Conservation (phyloP, 2,888 invertebrate genomes). For the Blastobasis adustella region DNA sequence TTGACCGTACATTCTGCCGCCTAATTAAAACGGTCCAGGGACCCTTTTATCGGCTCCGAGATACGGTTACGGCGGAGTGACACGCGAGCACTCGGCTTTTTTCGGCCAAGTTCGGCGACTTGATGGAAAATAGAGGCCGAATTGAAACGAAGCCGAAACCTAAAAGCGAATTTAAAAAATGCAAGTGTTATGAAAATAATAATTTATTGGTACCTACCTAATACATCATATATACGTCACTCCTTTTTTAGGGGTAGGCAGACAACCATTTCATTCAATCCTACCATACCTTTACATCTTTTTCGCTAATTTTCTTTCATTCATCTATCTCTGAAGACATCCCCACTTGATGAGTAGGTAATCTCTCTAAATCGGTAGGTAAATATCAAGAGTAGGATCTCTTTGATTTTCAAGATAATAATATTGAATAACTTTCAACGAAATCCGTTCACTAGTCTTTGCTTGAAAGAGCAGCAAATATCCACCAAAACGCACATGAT, state of each 20-base stretch:
- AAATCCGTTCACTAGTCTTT: too few species aligned
- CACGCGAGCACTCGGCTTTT: slow-evolving; percentile 57
- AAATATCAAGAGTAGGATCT: too few species aligned
- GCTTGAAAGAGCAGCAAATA: too few species aligned
- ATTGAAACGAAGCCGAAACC: slow-evolving; percentile 19
- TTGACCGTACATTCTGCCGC: slow-evolving; percentile 49
- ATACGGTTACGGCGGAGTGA: slow-evolving; percentile 59
- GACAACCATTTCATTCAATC: too few species aligned
- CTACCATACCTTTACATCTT: neutral
- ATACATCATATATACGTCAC: too few species aligned
- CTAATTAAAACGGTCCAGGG: slow-evolving; percentile 71
- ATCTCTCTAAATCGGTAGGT: too few species aligned
- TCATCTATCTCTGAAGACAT: neutral
- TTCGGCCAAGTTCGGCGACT: slow-evolving; percentile 22
- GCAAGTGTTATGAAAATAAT: slow-evolving; percentile 5
- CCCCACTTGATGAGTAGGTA: too few species aligned
- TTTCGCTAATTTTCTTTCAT: too few species aligned
- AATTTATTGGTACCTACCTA: too few species aligned
- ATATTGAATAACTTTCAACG: too few species aligned
- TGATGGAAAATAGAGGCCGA: slow-evolving; percentile 7
- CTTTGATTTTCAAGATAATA: slow-evolving; percentile 18
- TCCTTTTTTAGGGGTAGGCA: too few species aligned
- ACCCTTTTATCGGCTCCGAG: slow-evolving; percentile 62
- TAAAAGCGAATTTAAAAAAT: slow-evolving; percentile 19
- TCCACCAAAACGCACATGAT: too few species aligned